Evolutionary conservation across 2,113 vertebrate genomes (phyloP), one percentile per base, ranked within the genome.

Genomic region (Conger conger): DNA sequence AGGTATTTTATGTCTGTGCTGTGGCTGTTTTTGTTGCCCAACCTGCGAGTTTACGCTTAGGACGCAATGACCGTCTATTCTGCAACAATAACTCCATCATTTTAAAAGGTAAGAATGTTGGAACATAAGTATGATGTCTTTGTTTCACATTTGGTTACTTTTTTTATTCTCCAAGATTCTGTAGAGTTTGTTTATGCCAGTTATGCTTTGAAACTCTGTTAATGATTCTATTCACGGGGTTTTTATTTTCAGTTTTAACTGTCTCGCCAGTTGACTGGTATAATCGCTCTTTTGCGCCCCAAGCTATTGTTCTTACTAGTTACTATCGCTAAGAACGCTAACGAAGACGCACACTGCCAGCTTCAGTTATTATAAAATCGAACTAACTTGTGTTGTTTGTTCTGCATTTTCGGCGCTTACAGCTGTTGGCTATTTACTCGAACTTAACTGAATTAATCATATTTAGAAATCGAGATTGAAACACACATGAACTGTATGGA

Each of bases 21-120:
- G 68, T 73, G 27, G 68, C n/a, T 33, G 68, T 73, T 73, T 73
- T 33, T 33, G 9, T 73, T 33, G 9, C n/a, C 68, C 9, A 73
- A 73, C 68, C 68, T 30, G 27, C n/a, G 68, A 33, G n/a, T 30
- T n/a, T 33, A 33, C 27, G 27, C n/a, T 73, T 78, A 37, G 36
- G 36, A 78, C 33, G 33, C 36, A 15, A 78, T 78, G 35, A 78
- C 15, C 37, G 37, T 78, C 17, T 78, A 38, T 38, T 36, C 76
- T 18, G 3, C 35, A 6, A 78, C 37, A 38, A 38, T 78, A 78
- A 38, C 76, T 78, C 76, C 76, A 20, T 78, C 76, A 16, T 38
- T 78, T 78, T 78, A 78, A 78, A 78, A 78, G 76, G 76, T 78
- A 78, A 37, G 35, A 15, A 38, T 37, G 33, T 78, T 78, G 76